Evolutionary conservation across 2,797 vertebrate genomes (phyloP), one percentile per base, ranked within the genome.

Genomic region (Arrhamphus sclerolepis): DNA sequence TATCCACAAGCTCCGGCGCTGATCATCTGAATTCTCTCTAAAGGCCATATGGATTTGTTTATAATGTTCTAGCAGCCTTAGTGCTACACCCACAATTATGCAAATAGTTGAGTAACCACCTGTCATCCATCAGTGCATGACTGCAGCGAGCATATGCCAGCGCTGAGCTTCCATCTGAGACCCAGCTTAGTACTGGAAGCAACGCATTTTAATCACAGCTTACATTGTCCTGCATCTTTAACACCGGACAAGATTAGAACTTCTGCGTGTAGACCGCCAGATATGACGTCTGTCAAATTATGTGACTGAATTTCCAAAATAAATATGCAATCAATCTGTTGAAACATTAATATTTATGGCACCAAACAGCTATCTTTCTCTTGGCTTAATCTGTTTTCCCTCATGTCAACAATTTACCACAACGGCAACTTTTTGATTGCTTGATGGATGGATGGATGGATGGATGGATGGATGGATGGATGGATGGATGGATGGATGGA

Each of bases 21-120:
- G 81, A 84, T 78, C 71, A 75, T 81, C 62, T 76, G 62, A 65
- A 77, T 71, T 74, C 72, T 76, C 77, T 79, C 77, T 65, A 56
- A 80, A 79, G 78, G 73, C 77, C 84, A 84, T 85, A 83, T 83
- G 74, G 84, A 87, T 87, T 74, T 68, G 81, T 87, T 88, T 83
- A 80, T 76, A 76, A 72, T 34, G 57, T 66, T 81, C 58, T 42
- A 70, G 58, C 75, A 82, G 78, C 66, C 75, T 75, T 79, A 21
- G 31, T 22, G 22, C 73, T 76, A 72, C 71, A 85, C 73, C 76
- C 70, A 54, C 83, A 86, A 90, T 88, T 87, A 91, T 87, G 88
- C 84, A 89, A 87, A 91, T 87, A 63, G 75, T 72, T 61, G 68
- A 52, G 77, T 72, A 84, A 80, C 84, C 89, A 92, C 88, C 89